These are phyloP conservation scores for Adelphocoris suturalis DNA, from an alignment of 2,888 invertebrate species.

Conservation along the genomic window DNA sequence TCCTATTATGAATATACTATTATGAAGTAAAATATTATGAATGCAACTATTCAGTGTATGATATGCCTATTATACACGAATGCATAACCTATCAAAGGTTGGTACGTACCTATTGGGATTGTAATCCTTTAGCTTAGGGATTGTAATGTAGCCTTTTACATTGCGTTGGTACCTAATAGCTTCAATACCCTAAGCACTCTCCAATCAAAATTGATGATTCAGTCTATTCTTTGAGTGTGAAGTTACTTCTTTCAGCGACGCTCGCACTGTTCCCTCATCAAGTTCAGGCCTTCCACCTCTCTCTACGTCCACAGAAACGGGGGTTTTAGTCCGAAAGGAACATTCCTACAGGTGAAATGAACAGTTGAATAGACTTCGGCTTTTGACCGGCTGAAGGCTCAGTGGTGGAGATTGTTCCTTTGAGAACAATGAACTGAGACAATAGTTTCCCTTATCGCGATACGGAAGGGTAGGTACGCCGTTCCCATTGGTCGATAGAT, in stretches of 20 bases:
- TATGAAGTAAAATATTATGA: no score
- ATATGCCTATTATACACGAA: no score
- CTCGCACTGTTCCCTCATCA: neutral
- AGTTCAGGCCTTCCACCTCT: constrained; percentile 18
- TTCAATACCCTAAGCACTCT: no score
- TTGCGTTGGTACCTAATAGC: no score
- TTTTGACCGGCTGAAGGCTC: constrained; percentile 39
- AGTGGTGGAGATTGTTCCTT: constrained; percentile 30
- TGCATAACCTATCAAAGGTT: no score
- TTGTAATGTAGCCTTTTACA: no score
- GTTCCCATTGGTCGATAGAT: constrained; percentile 39
- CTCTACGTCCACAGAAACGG: neutral
- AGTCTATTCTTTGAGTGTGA: no score
- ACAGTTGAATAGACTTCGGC: constrained; percentile 24
- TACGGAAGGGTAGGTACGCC: constrained; percentile 10
- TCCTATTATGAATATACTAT: no score
- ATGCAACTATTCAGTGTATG: no score
- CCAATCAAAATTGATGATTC: no score
- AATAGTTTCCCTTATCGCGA: constrained; percentile 45
- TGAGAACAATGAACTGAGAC: constrained; percentile 5
- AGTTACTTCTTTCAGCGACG: neutral
- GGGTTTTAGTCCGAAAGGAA: constrained; percentile 18
- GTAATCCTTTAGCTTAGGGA: no score
- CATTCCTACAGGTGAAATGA: constrained; percentile 43
- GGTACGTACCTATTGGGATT: no score